Percentiles rank a stretch among this genome's conserved stretches.
Evolutionary conservation across 2,797 vertebrate genomes (phyloP).

Genomic region (Poeciliopsis paucimaculata): DNA sequence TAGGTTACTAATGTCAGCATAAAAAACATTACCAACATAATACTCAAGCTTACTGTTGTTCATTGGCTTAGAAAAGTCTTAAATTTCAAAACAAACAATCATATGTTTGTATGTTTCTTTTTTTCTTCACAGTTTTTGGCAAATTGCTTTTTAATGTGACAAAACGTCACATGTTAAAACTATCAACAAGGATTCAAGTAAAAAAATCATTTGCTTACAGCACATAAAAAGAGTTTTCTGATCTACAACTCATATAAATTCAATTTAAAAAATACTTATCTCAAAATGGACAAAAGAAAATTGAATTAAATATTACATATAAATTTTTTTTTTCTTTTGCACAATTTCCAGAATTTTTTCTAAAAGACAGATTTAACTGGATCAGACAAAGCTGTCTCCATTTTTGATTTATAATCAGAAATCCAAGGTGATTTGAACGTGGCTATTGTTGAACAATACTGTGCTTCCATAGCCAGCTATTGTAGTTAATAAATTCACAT

Average conservation of each 20-base stretch:
- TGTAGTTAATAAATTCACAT: neutral
- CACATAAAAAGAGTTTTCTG: neutral
- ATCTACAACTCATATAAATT: neutral
- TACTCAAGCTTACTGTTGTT: neutral
- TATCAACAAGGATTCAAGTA: neutral
- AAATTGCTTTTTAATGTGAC: neutral
- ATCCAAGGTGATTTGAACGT: neutral
- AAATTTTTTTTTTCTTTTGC: neutral
- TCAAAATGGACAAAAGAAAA: too few species aligned
- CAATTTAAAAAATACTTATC: neutral
- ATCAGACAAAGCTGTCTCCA: neutral
- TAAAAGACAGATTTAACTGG: neutral
- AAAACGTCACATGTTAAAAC: neutral
- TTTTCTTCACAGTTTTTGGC: neutral
- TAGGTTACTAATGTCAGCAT: neutral
- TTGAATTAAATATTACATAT: too few species aligned
- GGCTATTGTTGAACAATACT: neutral
- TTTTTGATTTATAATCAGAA: neutral
- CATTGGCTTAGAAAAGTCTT: neutral
- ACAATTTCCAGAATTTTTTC: neutral
- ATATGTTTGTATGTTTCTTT: too few species aligned
- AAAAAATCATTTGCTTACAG: neutral
- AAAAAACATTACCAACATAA: neutral
- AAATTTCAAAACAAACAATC: neutral
- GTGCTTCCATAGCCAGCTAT: neutral